Evolutionary conservation across 2,888 invertebrate species (phyloP).

Genomic region (Melipona bicolor): DNA sequence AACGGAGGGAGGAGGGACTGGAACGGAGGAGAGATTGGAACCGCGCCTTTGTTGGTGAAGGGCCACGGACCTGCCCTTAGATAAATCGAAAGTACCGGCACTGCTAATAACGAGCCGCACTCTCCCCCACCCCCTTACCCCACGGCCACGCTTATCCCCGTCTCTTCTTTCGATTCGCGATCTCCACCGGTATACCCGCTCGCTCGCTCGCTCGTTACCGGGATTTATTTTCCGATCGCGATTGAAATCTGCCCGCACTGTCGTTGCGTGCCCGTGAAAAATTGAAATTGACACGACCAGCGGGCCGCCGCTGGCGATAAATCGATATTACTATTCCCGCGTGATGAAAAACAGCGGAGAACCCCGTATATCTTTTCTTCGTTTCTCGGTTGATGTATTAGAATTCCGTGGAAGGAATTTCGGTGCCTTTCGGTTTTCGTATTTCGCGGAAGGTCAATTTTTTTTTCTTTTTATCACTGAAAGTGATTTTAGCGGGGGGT

Average conservation of each 20-base stretch:
- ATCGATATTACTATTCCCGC: constrained; percentile 2
- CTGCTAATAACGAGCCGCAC: constrained; percentile 54
- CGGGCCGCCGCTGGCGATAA: background rate
- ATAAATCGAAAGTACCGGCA: constrained; percentile 54
- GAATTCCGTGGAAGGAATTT: background rate
- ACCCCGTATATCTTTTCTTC: too few species aligned
- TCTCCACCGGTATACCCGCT: background rate
- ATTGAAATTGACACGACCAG: constrained; percentile 31
- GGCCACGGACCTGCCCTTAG: constrained; percentile 11
- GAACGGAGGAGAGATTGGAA: constrained; percentile 69
- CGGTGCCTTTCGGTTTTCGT: background rate
- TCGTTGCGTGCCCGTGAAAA: constrained; percentile 19
- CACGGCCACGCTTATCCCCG: constrained; percentile 24
- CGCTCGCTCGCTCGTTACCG: constrained; percentile 13
- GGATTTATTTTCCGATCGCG: constrained; percentile 38
- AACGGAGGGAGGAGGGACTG: constrained; percentile 49
- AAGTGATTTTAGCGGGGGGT: too few species aligned
- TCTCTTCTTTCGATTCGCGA: constrained; percentile 3
- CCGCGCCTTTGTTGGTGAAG: constrained; percentile 69
- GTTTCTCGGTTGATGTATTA: background rate
- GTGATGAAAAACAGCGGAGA: background rate
- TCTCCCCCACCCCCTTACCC: background rate
- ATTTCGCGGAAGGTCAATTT: background rate
- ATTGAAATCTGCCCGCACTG: constrained; percentile 11
- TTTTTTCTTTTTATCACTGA: too few species aligned